Evolutionary conservation across 2,888 invertebrate species (phyloP).

Genomic region (Odontomyia ornata): DNA sequence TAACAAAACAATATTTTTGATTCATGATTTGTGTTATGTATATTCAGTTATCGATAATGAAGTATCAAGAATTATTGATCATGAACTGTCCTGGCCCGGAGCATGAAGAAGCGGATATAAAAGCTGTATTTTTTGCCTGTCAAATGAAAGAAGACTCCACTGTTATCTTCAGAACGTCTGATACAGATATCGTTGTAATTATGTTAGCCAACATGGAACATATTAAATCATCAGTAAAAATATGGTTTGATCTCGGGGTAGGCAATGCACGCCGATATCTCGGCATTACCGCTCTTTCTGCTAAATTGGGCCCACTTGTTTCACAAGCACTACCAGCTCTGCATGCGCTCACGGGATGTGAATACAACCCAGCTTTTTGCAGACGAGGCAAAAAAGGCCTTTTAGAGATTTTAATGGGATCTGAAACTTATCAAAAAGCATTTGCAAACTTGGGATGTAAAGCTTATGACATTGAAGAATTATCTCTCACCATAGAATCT

Average conservation of each 20-base stretch:
- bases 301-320: too few relatives aligned
- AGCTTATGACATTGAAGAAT: too few relatives aligned
- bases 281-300: too few relatives aligned
- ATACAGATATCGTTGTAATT: background rate
- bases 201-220: too few relatives aligned
- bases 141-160: background rate
- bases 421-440: background rate
- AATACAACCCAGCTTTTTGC: too few relatives aligned
- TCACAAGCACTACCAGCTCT: too few relatives aligned
- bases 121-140: background rate
- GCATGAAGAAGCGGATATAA: too few relatives aligned
- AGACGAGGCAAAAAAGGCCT: too few relatives aligned
- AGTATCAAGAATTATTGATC: background rate
- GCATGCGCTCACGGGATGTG: too few relatives aligned
- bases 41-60: background rate
- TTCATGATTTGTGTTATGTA: background rate
- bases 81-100: background rate
- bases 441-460: background rate
- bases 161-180: background rate
- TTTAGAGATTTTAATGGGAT: background rate
- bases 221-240: too few relatives aligned
- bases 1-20: slow-evolving; percentile 38
- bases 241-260: too few relatives aligned
- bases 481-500: background rate
- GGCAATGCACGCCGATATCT: too few relatives aligned